A percentile compares a stretch with the other conserved stretches of the same genome.
These are phyloP conservation scores for Centrocercus urophasianus DNA, from an alignment of 2,113 vertebrate species.

Conservation along the genomic window DNA sequence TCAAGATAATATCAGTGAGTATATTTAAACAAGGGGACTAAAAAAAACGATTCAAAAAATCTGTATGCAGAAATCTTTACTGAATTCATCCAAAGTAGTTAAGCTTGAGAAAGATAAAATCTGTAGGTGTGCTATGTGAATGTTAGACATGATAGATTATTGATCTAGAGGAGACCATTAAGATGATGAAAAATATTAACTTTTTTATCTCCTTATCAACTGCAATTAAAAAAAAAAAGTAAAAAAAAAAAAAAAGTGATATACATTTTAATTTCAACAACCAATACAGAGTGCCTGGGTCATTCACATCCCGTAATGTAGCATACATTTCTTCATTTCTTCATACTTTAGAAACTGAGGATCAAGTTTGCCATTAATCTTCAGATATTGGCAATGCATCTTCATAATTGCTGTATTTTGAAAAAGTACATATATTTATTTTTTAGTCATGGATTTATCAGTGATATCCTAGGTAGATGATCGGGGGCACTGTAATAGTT, in stretches of 20 bases:
- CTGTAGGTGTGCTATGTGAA: neutral
- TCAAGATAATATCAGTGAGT: neutral
- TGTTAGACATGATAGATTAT: neutral
- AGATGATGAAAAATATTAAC: neutral
- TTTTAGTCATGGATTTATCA: neutral
- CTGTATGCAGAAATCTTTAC: neutral
- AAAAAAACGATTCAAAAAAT: neutral
- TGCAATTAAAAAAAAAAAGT: neutral
- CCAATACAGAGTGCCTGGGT: neutral
- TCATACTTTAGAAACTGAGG: neutral
- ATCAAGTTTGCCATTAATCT: neutral
- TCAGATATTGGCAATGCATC: neutral
- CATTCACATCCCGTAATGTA: neutral
- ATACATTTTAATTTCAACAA: constrained; percentile 18
- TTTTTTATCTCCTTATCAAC: neutral
- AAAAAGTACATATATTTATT: neutral
- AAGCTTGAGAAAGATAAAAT: neutral
- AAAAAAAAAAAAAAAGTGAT: neutral
- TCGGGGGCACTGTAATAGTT: neutral
- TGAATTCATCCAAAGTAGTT: neutral
- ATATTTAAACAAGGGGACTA: neutral
- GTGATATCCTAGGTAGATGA: constrained; percentile 21
- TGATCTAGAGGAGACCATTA: neutral
- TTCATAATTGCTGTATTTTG: neutral
- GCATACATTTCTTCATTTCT: neutral